Evolutionary conservation across 2,113 vertebrate species (phyloP).

Genomic region (Parus major): DNA sequence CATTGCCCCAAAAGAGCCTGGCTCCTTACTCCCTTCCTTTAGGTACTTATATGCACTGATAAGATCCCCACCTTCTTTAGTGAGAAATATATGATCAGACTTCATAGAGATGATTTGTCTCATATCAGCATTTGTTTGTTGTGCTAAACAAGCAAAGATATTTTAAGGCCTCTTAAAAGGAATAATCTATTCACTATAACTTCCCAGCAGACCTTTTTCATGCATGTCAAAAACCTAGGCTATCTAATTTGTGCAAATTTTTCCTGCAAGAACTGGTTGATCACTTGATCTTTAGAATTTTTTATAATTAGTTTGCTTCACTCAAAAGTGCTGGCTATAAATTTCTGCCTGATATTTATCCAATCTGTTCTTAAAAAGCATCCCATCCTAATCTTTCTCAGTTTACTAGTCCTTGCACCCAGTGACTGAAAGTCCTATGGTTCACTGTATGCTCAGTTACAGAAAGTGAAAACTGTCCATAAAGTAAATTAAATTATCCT

Average conservation of each 20-base stretch:
- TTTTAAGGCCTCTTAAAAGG: background rate
- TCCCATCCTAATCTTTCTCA: background rate
- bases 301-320: background rate
- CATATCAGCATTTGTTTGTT: background rate
- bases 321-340: background rate
- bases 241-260: background rate
- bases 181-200: background rate
- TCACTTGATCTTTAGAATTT: background rate
- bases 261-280: background rate
- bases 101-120: background rate
- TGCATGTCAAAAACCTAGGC: rapidly evolving
- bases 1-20: background rate
- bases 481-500: background rate
- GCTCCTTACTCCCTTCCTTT: background rate
- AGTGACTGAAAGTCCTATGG: background rate
- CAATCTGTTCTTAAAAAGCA: background rate
- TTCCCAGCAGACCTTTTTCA: background rate
- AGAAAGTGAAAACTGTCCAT: background rate
- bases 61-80: background rate
- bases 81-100: background rate
- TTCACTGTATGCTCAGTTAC: background rate
- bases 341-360: background rate
- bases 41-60: background rate
- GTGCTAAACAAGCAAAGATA: background rate
- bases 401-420: background rate